Evolutionary conservation across 2,797 vertebrate genomes (phyloP), one percentile per base, ranked within the genome.

Genomic region (Acrocephalus scirpaceus): DNA sequence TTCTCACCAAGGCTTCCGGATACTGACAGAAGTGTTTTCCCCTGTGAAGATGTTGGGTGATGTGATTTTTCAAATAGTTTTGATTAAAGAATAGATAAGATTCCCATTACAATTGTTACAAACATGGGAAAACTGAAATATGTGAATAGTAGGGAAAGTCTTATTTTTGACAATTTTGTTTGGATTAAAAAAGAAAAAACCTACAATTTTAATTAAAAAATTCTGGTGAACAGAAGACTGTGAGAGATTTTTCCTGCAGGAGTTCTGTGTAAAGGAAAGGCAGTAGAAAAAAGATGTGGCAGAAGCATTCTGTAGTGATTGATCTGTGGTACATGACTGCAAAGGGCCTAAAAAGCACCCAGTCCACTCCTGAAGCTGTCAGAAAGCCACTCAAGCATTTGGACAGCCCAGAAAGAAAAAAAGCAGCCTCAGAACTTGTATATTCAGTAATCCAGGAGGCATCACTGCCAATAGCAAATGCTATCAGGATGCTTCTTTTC

Each of bases 61-160:
- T 26, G 27, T 64, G 87, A 90, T 74, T 85, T 93, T 81, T 90
- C 86, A 90, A 94, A 82, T 27, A 76, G 69, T 79, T 93, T 94
- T 83, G 74, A 74, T 85, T 80, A 34, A 90, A 27, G 7, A 22
- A 50, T 29, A 53, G 76, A 76, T 88, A 91, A 90, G 40, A 80
- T 82, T 87, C 74, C 71, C 74, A 58, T 72, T 74, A 87, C 29
- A 65, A 60, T 72, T 72, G 34, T 76, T 85, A 50, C 0, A 7
- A 90, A 69, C 16, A 45, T 42, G 56, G 65, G 56, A 93, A 90
- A 93, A 73, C 7, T 32, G 40, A 87, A 93, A 73, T 45, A 86
- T 10, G 40, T 64, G 34, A 89, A 64, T 79, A 80, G 58, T 38
- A n/a, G 29, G 26, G 40, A 66, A 47, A 78, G n/a, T 54, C 8